Evolutionary conservation across 1,140 invertebrate species (phyloP), one percentile per base, ranked within the genome.

Genomic region (Arion vulgaris): DNA sequence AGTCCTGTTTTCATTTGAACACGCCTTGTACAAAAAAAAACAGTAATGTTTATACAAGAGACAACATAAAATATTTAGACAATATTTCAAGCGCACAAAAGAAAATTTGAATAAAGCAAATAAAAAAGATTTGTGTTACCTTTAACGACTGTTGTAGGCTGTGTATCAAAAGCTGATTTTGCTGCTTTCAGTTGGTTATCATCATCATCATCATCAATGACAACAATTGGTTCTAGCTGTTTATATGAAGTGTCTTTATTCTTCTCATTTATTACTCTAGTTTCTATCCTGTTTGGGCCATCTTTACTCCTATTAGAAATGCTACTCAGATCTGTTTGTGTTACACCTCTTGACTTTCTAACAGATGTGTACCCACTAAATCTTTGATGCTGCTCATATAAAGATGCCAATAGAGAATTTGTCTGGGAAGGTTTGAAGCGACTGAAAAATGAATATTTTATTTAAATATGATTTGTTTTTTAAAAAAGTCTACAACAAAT

Each of bases 191-290:
- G 4, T 34, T 28, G n/a, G 11, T 34, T 17, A 66, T 66, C n/a
- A 66, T 66, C 62, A 34, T 66, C 62, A 7, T 32, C 62, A 66
- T 66, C n/a, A 23, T 66, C 62, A 66, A 66, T 66, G n/a, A 66
- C n/a, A 17, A 66, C n/a, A 32, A 66, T 23, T 5, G 28, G n/a
- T 32, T 66, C 62, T 32, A 28, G 17, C 62, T 66, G 62, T 13
- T 28, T 34, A 32, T 28, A 32, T 66, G 62, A 28, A 32, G 62
- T 5, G 1, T 17, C 62, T 32, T 32, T 66, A 19, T 57, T 57
- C 62, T 66, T 66, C 19, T 66, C 51, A 45, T 45, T 5, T 57
- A 19, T 66, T 32, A 7, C 5, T 7, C 32, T 32, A 1, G 62
- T 32, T 32, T 66, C 11, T 66, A 28, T 28, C 62, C 32, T 28